These are phyloP conservation scores for Brachypalpus laphriformis DNA, from an alignment of 2,888 invertebrate species.

Conservation along the genomic window DNA sequence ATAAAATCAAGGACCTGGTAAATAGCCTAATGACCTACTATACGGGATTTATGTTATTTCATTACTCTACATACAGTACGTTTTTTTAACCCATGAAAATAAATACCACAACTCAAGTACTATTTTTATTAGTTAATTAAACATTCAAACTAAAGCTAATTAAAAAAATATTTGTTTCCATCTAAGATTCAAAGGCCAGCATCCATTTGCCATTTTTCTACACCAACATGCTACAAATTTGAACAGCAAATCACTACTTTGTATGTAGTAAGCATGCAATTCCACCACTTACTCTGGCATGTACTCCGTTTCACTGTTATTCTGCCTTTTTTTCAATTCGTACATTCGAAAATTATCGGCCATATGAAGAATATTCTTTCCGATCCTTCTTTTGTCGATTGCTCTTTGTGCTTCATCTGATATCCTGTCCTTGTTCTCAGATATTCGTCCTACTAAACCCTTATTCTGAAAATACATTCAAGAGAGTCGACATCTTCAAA, in stretches of 20 bases:
- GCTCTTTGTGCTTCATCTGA: conserved; percentile 87
- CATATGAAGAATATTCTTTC: conserved; percentile 83
- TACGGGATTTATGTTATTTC: no score
- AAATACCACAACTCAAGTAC: not conserved
- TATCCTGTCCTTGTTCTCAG: conserved; percentile 82
- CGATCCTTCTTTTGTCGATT: conserved; percentile 86
- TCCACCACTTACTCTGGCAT: conserved; percentile 78
- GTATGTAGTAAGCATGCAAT: not conserved
- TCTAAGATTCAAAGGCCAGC: not conserved
- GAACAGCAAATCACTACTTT: no score
- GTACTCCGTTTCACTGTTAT: conserved; percentile 72
- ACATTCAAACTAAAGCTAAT: not conserved
- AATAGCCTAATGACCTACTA: no score
- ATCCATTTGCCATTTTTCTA: conserved; percentile 2
- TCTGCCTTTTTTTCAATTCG: conserved; percentile 65
- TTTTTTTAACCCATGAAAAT: no score
- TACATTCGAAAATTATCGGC: conserved; percentile 78
- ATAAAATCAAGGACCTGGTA: no score
- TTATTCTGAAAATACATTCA: conserved; percentile 56
- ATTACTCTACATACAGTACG: no score
- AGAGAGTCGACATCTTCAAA: not conserved
- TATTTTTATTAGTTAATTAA: not conserved
- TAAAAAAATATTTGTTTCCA: conserved; percentile 31
- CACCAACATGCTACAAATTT: conserved; percentile 43
- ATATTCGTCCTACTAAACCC: conserved; percentile 79